phyloP scores from a whole-genome alignment of 2,797 vertebrate species.

The Chrosomus eos region DNA sequence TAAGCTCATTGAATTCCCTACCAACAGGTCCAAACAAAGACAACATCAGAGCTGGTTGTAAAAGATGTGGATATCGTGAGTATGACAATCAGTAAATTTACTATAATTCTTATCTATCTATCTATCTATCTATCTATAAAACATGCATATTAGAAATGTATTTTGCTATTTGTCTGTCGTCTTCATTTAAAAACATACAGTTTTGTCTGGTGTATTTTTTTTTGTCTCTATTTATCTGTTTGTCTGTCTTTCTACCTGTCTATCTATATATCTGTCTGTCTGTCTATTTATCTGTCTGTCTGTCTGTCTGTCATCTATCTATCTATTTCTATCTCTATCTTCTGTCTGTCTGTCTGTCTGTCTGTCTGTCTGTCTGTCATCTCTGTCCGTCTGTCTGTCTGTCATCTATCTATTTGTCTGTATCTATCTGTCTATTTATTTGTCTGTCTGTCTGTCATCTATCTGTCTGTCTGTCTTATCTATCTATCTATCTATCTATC shows the following conservation, averaged over 20 bases:
- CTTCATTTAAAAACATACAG: neutral
- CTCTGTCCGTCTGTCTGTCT: no score
- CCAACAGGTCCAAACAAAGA: constrained; percentile 92
- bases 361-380: neutral
- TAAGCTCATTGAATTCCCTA: neutral
- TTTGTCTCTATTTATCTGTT: neutral
- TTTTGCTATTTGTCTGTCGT: neutral
- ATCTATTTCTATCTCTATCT: accelerated
- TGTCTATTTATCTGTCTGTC: neutral
- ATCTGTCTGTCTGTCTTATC: no score
- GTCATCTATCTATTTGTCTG: no score
- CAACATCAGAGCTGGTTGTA: constrained; percentile 96
- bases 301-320: neutral
- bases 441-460: neutral
- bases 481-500: no score
- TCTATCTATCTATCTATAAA: neutral
- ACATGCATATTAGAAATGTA: neutral
- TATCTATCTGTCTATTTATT: neutral
- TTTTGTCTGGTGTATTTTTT: neutral
- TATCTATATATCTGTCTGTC: neutral
- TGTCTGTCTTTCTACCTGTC: neutral
- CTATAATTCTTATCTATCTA: neutral
- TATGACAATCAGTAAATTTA: constrained; percentile 54
- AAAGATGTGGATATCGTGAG: constrained; percentile 99
- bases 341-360: accelerated